Evolutionary conservation across 2,888 invertebrate genomes (phyloP).

Genomic region (Oxyteleia sp.): DNA sequence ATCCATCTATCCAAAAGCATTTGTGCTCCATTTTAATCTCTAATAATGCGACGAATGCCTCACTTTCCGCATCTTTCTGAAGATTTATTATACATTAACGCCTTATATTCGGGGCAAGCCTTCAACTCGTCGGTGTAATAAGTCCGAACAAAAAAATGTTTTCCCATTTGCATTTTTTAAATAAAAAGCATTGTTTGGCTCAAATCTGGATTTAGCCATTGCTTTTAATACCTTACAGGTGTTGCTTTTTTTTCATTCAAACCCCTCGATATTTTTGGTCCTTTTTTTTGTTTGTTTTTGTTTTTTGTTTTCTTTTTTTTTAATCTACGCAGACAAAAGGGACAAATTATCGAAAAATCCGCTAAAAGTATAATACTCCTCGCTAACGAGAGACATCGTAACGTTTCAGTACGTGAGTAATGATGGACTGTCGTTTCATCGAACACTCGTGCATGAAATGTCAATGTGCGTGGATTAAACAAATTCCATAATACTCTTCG

Average conservation of each 20-base stretch:
- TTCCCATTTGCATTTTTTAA: constrained; percentile 42
- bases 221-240: constrained; percentile 69
- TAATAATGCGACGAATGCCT: background rate
- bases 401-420: constrained; percentile 75
- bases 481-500: constrained; percentile 84
- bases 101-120: constrained; percentile 36
- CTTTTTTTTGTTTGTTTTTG: constrained; percentile 54
- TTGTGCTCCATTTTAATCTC: constrained; percentile 24
- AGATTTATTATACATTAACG: constrained; percentile 47
- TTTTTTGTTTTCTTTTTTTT: constrained; percentile 53
- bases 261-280: constrained; percentile 60
- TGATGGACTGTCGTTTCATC: constrained; percentile 82
- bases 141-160: constrained; percentile 47
- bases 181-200: constrained; percentile 63
- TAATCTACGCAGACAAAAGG: constrained; percentile 66
- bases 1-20: background rate
- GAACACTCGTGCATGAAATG: constrained; percentile 82
- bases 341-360: constrained; percentile 71
- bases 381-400: constrained; percentile 74
- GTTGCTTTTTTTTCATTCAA: constrained; percentile 48
- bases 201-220: constrained; percentile 67
- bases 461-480: constrained; percentile 84
- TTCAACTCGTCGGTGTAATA: constrained; percentile 18
- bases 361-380: constrained; percentile 71
- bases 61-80: background rate